Evolutionary conservation across 2,113 vertebrate genomes (phyloP).

Genomic region (Sander lucioperca): DNA sequence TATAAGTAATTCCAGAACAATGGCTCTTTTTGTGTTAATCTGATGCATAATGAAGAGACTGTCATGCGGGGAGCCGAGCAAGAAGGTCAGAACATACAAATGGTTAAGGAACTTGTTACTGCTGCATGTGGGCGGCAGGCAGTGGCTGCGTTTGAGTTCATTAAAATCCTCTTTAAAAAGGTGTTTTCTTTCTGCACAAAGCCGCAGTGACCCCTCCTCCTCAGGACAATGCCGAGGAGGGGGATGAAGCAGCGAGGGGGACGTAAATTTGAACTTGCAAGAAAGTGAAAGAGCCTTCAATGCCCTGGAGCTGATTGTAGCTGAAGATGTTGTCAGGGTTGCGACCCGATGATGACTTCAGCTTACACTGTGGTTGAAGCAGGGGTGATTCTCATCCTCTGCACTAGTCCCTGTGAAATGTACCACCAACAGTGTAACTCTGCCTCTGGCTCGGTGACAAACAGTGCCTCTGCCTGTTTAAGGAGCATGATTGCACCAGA

Average conservation of each 20-base stretch:
- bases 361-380: background rate
- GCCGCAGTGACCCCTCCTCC: constrained; percentile 56
- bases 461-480: constrained; percentile 42
- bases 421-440: constrained; percentile 10
- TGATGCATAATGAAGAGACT: constrained; percentile 42
- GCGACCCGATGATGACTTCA: constrained; percentile 14
- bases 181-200: constrained; percentile 48
- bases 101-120: constrained; percentile 22
- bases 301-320: constrained; percentile 12
- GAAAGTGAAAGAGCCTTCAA: constrained; percentile 17
- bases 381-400: constrained; percentile 16
- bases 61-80: constrained; percentile 14
- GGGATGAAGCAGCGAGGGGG: background rate
- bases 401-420: constrained; percentile 29
- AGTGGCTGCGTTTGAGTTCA: constrained; percentile 8
- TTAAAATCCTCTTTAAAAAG: constrained; percentile 26
- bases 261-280: constrained; percentile 44
- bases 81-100: constrained; percentile 30
- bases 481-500: constrained; percentile 40
- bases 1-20: constrained; percentile 45
- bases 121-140: constrained; percentile 16
- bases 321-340: background rate
- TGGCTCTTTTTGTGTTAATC: constrained; percentile 49
- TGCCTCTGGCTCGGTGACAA: constrained; percentile 30
- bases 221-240: constrained; percentile 36